Base-by-base conservation (phyloP, 2,797 vertebrate species). In the Xenopus petersii region DNA sequence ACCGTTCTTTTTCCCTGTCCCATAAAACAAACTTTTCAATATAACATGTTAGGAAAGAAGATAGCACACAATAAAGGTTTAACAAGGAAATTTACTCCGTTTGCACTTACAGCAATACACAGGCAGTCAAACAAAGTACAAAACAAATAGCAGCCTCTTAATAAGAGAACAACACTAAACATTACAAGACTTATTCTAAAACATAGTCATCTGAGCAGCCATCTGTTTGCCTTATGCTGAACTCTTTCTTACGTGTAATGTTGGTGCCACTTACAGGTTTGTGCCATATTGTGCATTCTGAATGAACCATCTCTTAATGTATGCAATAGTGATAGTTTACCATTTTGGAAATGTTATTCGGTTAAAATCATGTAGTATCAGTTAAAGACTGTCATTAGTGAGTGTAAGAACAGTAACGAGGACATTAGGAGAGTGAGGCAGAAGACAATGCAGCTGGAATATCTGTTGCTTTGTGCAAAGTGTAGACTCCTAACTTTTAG, bases 191-290 rank as follows among this genome's bases (percentile, higher is more conserved):
- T 49, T 26, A 21, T 51, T 49, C 51, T 51, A 12, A 71, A 62
- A 69, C 65, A 73, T 33, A 68, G 59, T 73, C 51, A 64, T 73
- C 66, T 73, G 51, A 59, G 16, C 17, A 48, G 42, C 70, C 75
- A 78, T 78, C 75, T 78, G 75, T 67, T 78, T 78, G 70, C 65
- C 65, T 69, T 46, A 64, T 64, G 71, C 64, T 78, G 75, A 78
- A 78, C 75, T 73, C 71, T 78, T 73, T 42, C n/a, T 69, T 78
- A 69, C 66, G 73, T 68, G 75, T 33, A 69, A 69, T 73, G 75
- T 73, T 54, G 48, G n/a, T 69, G 48, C 65, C 71, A 73, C 58
- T 73, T 73, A 69, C 71, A 69, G 75, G 71, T 78, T 78, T 46
- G 24, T 61, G 36, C 75, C 75, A 78, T 72, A 78, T 78, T 78